Conservation (phyloP, 2,113 vertebrate species). For the Saguinus imperator region DNA sequence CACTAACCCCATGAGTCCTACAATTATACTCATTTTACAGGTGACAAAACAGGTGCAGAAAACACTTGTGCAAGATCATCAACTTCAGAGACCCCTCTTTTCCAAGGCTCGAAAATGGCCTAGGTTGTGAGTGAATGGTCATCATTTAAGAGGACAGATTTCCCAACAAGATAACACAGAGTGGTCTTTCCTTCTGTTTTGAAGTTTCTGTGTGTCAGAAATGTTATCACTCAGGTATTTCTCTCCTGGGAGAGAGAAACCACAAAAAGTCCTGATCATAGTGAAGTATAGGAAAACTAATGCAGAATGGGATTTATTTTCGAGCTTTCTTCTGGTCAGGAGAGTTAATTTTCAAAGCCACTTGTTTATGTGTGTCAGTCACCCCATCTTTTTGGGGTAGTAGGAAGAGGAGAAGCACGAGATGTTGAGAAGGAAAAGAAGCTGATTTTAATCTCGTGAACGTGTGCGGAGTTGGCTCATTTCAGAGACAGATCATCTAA, state of each 20-base stretch:
- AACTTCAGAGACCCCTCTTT: not conserved
- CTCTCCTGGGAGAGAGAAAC: slow-evolving; percentile 1
- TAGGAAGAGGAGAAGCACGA: not conserved
- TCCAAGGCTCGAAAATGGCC: not conserved
- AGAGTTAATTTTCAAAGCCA: slow-evolving; percentile 43
- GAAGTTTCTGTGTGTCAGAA: slow-evolving; percentile 14
- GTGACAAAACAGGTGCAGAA: not conserved
- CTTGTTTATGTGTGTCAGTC: not conserved
- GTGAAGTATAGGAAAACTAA: not conserved
- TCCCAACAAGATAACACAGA: not conserved
- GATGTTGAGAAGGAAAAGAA: slow-evolving; percentile 69
- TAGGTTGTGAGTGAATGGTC: not conserved
- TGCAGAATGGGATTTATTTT: not conserved
- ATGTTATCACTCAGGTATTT: slow-evolving; percentile 24
- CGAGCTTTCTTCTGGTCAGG: slow-evolving; percentile 24
- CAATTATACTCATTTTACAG: not conserved
- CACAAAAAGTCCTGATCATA: not conserved
- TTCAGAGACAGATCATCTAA: slow-evolving; percentile 77
- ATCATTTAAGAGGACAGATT: not conserved
- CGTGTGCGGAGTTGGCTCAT: slow-evolving; percentile 71
- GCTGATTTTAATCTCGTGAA: slow-evolving; percentile 77
- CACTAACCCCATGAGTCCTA: not conserved
- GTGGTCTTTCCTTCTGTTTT: slow-evolving; percentile 11
- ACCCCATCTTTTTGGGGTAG: not conserved
- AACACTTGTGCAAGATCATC: not conserved